Base-by-base conservation (phyloP, 1,140 invertebrate species). In the Berghia stephanieae region DNA sequence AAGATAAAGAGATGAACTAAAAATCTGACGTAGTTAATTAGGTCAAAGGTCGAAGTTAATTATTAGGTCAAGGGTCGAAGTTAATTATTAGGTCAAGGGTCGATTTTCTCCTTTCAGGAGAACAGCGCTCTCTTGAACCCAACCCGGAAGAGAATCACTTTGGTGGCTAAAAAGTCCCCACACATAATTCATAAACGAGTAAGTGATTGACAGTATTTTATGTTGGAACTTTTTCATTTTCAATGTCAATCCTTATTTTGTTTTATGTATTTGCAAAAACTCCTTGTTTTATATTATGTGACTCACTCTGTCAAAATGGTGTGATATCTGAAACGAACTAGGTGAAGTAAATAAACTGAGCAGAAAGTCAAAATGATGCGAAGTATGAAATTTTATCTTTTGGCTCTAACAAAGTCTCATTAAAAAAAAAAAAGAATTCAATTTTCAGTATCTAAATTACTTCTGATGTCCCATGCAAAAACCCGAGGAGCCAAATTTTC, bases 111-210 rank as follows among this genome's bases (percentile, higher is more conserved):
- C 73, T 49, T 69, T 36, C 49, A 79, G 78, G 77, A 66, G 46
- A 70, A 55, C 40, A 84, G 83, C 73, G 80, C 83, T 2, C 83
- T 78, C 68, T 67, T 83, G 49, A 66, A 78, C 36, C 46, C 78
- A 10, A 81, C 81, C 31, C 57, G 78, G 13, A 86, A 87, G 78
- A 80, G 84, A 46, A 63, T 79, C 24, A 81, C 81, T 27, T 73
- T 86, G 8, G 86, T 88, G 10, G 87, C 86, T 36, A 88, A 88
- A 78, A 88, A 88, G 80, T 85, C 85, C 40, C 86, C 86, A 27
- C 78, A 83, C 55, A 52, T 82, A n/a, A 78, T 82, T 38, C 74
- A 79, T 42, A 87, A 86, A 80, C 78, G 86, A 77, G 86, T 86
- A 79, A 84, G 80, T 81, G 40, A 36, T 21, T 43, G 16, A 34